Percentiles rank a stretch among this genome's conserved stretches.
Conservation (phyloP, 2,113 vertebrate genomes). For the Protobothrops mucrosquamatus region DNA sequence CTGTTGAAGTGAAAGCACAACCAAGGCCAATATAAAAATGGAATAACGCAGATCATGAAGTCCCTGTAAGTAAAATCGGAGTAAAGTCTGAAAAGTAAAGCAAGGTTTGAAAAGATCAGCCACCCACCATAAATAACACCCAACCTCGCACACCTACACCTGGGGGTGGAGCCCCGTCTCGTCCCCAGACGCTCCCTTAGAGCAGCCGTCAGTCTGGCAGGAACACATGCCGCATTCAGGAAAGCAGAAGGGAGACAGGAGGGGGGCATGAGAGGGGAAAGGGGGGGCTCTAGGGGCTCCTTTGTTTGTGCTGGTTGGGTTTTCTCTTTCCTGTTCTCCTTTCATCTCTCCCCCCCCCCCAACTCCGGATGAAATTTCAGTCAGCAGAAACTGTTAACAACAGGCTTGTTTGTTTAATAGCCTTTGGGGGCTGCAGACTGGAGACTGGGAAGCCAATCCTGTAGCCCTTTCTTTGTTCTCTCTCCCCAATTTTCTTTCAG, state of each 20-base stretch:
- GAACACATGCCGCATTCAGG: not conserved
- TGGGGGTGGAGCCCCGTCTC: not conserved
- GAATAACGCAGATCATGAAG: not conserved
- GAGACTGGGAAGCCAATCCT: not conserved
- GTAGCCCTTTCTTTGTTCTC: not conserved
- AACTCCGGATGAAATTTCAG: conserved; percentile 7
- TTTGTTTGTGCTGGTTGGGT: conserved; percentile 30
- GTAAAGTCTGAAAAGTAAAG: not conserved
- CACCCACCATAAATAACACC: not conserved
- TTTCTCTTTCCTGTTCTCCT: conserved; percentile 12
- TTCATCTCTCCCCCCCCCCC: not conserved
- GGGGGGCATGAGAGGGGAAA: accelerated
- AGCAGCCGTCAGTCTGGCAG: not conserved
- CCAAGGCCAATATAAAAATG: not conserved
- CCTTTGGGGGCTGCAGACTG: conserved; percentile 13
- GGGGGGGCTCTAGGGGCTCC: not conserved
- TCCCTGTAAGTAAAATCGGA: not conserved
- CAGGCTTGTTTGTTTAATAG: conserved; percentile 56
- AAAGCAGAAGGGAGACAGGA: not conserved
- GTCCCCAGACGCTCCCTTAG: not conserved
- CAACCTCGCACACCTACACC: not conserved
- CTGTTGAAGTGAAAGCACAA: not conserved
- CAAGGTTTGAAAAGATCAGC: not conserved
- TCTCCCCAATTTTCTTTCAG: too few relatives aligned
- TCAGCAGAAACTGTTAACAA: conserved; percentile 40